Evolutionary conservation across 2,797 vertebrate genomes (phyloP).

Genomic region (Psittacula echo): DNA sequence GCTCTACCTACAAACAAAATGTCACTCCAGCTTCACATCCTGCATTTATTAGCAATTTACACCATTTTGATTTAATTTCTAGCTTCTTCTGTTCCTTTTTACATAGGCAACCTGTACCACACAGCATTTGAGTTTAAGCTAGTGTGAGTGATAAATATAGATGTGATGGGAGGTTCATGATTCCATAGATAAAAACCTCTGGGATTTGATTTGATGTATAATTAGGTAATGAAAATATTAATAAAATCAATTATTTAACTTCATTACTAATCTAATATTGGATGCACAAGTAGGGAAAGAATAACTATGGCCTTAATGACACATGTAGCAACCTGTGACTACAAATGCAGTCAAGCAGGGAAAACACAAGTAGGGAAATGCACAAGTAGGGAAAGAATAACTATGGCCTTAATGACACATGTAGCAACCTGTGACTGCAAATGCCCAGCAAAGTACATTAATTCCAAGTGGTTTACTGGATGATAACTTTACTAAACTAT

Average conservation of each 20-base stretch:
- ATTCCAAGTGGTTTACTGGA: background rate
- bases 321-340: background rate
- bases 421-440: background rate
- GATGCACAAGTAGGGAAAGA: background rate
- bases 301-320: background rate
- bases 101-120: constrained; percentile 31
- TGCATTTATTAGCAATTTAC: constrained; percentile 69
- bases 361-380: background rate
- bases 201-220: constrained; percentile 39
- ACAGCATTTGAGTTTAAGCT: constrained; percentile 24
- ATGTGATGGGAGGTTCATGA: constrained; percentile 41
- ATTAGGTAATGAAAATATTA: constrained; percentile 44
- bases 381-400: background rate
- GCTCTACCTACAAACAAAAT: background rate
- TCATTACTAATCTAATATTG: background rate
- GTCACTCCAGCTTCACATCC: constrained; percentile 44
- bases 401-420: background rate
- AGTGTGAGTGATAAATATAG: constrained; percentile 44
- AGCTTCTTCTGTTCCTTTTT: constrained; percentile 38
- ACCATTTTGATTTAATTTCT: constrained; percentile 60
- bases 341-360: background rate
- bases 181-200: background rate
- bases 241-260: background rate
- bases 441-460: background rate
- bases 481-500: background rate